Evolutionary conservation across 2,113 vertebrate species (phyloP).

Genomic region (Eudyptes chrysolophus): DNA sequence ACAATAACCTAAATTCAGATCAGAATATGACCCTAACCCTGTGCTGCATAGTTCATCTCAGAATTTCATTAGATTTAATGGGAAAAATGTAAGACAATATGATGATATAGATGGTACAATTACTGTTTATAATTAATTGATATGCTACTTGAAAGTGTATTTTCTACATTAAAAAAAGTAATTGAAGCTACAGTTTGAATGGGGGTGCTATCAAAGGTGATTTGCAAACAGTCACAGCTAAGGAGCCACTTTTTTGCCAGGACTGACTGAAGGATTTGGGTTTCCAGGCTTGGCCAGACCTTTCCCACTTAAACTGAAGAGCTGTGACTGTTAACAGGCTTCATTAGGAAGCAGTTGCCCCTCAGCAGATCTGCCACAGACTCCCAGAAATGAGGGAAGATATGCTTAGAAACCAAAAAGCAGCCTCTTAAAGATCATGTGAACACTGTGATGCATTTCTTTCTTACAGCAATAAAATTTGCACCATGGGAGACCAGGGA

Average conservation of each 20-base stretch:
- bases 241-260: neutral
- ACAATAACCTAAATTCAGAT: neutral
- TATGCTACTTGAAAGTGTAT: neutral
- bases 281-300: neutral
- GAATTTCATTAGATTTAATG: neutral
- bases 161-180: neutral
- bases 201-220: neutral
- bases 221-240: neutral
- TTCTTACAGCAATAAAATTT: neutral
- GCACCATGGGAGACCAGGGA: neutral
- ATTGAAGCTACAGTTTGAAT: neutral
- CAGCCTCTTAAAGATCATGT: neutral
- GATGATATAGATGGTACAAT: neutral
- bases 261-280: neutral
- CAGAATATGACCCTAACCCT: neutral
- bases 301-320: neutral
- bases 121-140: neutral
- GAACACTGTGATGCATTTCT: neutral
- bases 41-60: neutral
- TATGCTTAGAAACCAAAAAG: neutral
- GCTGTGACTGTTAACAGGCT: neutral
- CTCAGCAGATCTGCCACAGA: neutral
- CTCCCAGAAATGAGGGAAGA: neutral
- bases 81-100: neutral
- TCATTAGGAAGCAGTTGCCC: neutral